Percentiles rank a stretch among this genome's conserved stretches.
These are phyloP conservation scores for Brachycybe producta DNA, from an alignment of 2,888 invertebrate species.

Conservation along the genomic window DNA sequence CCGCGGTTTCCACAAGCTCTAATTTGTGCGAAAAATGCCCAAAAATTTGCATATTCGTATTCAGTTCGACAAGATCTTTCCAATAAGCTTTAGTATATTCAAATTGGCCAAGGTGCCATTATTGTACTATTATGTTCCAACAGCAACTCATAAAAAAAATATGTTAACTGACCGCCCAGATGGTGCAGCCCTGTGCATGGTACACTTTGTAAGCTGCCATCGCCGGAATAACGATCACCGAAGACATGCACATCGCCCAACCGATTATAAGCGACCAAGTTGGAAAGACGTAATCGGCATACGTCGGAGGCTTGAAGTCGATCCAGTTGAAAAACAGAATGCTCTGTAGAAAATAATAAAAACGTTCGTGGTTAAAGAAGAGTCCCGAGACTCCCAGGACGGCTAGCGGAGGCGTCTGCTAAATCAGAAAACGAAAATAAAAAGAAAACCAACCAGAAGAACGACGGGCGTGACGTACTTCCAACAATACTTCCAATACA, in stretches of 20 bases:
- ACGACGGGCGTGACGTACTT: slow-evolving; percentile 52
- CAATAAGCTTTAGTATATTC: too few species aligned
- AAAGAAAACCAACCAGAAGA: slow-evolving; percentile 53
- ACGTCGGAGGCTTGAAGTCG: slow-evolving; percentile 49
- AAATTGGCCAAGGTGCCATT: neutral
- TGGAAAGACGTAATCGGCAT: slow-evolving; percentile 54
- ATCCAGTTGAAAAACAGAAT: slow-evolving; percentile 59
- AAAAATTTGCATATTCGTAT: too few species aligned
- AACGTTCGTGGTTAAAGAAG: too few species aligned
- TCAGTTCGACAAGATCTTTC: too few species aligned
- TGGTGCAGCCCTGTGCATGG: slow-evolving; percentile 10
- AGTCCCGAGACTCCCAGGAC: too few species aligned
- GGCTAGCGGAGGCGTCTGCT: too few species aligned
- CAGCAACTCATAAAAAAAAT: slow-evolving; percentile 1
- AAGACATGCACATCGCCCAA: slow-evolving; percentile 55
- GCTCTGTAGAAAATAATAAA: too few species aligned
- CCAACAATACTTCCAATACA: slow-evolving; percentile 63
- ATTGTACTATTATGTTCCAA: neutral
- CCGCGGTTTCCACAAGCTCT: too few species aligned
- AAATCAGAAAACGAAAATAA: too few species aligned
- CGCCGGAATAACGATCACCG: slow-evolving; percentile 53
- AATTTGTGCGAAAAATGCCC: too few species aligned
- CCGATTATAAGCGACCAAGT: slow-evolving; percentile 55
- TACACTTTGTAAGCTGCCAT: slow-evolving; percentile 42
- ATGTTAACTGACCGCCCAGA: slow-evolving; percentile 14